Conservation (phyloP, 2,888 invertebrate genomes). For the Leptinotarsa juncta region DNA sequence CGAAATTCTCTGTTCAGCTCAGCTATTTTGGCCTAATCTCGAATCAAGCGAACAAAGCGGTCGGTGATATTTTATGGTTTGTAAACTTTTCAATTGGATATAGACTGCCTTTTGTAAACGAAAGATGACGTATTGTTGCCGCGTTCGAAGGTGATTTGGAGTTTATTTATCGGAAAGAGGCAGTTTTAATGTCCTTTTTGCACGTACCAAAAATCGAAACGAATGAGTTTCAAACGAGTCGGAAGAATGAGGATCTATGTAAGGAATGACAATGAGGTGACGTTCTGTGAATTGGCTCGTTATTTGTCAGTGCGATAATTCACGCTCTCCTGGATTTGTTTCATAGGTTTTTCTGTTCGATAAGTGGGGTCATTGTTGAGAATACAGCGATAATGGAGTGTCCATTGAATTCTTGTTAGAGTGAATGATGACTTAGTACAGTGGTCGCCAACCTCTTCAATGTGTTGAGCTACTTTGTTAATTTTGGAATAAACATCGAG, state of each 20-base stretch:
- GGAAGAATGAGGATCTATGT: slow-evolving; percentile 36
- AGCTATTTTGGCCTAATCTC: slow-evolving; percentile 46
- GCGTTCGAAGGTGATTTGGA: slow-evolving; percentile 38
- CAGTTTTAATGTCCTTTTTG: slow-evolving; percentile 42
- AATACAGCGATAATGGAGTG: slow-evolving; percentile 9
- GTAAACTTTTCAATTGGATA: slow-evolving; percentile 52
- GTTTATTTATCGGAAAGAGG: slow-evolving; percentile 50
- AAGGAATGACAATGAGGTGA: slow-evolving; percentile 21
- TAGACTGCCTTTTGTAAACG: slow-evolving; percentile 42
- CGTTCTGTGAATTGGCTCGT: slow-evolving; percentile 29
- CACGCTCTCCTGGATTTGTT: slow-evolving; percentile 28
- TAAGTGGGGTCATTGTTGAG: slow-evolving; percentile 5
- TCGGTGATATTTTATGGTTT: slow-evolving; percentile 55
- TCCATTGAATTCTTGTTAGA: neutral
- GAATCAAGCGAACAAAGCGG: slow-evolving; percentile 37
- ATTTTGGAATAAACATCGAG: no score
- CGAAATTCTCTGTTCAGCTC: slow-evolving; percentile 27
- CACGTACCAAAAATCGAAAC: slow-evolving; percentile 44
- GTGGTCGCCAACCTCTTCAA: no score
- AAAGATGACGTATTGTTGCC: slow-evolving; percentile 38
- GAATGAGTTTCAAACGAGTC: slow-evolving; percentile 47
- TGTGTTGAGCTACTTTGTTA: no score
- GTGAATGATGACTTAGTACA: neutral
- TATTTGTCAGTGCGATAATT: slow-evolving; percentile 33
- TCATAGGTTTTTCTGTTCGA: slow-evolving; percentile 5